A percentile compares a stretch with the other conserved stretches of the same genome.
These are phyloP conservation scores for Pardalotus punctatus DNA, from an alignment of 2,113 vertebrate genomes.

Conservation along the genomic window DNA sequence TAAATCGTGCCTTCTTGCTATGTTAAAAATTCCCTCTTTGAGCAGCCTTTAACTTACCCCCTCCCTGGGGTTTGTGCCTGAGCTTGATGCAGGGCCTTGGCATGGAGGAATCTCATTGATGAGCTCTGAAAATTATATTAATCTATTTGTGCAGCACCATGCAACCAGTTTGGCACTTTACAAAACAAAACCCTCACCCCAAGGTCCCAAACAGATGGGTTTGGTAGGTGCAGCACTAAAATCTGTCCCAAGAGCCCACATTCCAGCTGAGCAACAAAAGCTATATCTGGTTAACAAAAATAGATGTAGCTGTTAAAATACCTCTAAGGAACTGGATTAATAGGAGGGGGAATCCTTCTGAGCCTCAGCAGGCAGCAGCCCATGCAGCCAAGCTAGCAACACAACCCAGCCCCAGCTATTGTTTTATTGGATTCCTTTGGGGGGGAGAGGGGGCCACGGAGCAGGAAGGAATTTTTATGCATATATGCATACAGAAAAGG, in stretches of 20 bases:
- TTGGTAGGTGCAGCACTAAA: background rate
- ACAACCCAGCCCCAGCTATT: background rate
- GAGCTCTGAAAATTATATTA: background rate
- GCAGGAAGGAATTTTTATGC: conserved; percentile 51
- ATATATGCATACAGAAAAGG: conserved; percentile 26
- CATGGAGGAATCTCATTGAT: background rate
- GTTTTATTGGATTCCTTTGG: background rate
- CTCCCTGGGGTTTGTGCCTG: background rate
- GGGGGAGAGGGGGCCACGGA: fast-evolving
- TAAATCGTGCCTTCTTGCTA: background rate
- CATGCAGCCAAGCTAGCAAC: background rate
- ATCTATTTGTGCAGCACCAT: background rate
- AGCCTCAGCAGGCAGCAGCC: background rate
- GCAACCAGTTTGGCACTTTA: background rate
- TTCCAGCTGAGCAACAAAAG: background rate
- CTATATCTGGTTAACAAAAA: background rate
- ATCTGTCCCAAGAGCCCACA: background rate
- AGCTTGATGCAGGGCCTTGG: background rate
- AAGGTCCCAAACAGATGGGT: background rate
- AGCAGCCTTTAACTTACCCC: background rate
- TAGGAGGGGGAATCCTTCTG: background rate
- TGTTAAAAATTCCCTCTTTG: background rate
- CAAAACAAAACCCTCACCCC: background rate
- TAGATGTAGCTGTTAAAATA: background rate
- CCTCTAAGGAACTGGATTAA: background rate